A percentile compares a stretch with the other conserved stretches of the same genome.
Conservation (phyloP, 37 sponge, comb jelly and placozoan genomes). For the Mnemiopsis leidyi region DNA sequence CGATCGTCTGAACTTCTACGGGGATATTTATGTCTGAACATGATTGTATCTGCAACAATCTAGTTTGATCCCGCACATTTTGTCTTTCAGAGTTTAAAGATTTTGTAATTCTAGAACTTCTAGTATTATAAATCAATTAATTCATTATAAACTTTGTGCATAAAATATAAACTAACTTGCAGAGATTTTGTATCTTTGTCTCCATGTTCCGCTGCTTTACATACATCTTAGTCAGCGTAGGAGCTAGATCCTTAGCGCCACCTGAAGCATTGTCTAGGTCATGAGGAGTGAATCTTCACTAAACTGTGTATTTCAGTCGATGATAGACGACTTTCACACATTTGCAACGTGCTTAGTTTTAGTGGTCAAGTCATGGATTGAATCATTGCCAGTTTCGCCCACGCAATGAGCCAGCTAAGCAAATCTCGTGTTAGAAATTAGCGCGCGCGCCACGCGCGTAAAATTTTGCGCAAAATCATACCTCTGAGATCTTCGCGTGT, state of each 20-base stretch:
- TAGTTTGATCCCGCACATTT: too few species aligned
- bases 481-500: too few species aligned
- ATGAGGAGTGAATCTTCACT: too few species aligned
- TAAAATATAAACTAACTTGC: constrained; percentile 28
- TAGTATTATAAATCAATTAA: background rate
- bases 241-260: constrained; percentile 34
- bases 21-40: too few species aligned
- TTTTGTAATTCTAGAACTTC: too few species aligned
- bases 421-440: background rate
- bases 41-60: too few species aligned
- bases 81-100: too few species aligned
- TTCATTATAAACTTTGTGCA: too few species aligned
- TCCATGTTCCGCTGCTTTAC: constrained; percentile 31
- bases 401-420: background rate
- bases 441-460: background rate
- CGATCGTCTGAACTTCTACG: too few species aligned
- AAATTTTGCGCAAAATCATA: too few species aligned
- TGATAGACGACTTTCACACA: background rate
- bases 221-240: constrained; percentile 29
- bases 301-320: background rate
- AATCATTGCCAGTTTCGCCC: background rate
- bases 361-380: background rate
- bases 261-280: background rate
- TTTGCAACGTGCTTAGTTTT: background rate
- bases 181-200: constrained; percentile 34